A percentile compares a stretch with the other conserved stretches of the same genome.
These are phyloP conservation scores for Synanthedon formicaeformis DNA, from an alignment of 2,888 invertebrate species.

Conservation along the genomic window DNA sequence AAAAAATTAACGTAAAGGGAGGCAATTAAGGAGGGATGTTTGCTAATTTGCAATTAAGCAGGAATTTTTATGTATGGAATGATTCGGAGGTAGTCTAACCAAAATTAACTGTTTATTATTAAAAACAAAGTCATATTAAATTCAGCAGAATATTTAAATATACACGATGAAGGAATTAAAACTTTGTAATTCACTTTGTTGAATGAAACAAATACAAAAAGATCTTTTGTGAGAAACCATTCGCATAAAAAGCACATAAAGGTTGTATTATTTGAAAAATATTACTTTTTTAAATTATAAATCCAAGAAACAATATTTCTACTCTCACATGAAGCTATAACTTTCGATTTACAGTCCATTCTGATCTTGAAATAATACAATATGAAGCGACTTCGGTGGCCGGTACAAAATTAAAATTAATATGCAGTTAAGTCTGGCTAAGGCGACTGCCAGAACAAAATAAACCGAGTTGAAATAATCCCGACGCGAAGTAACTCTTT, in stretches of 20 bases:
- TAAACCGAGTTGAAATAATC: conserved; percentile 29
- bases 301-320: not conserved
- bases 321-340: not conserved
- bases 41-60: conserved; percentile 15
- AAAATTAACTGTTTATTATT: too few relatives aligned
- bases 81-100: too few relatives aligned
- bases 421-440: conserved; percentile 3
- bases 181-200: too few relatives aligned
- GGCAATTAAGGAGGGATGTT: conserved; percentile 46
- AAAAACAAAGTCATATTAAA: too few relatives aligned
- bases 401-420: conserved; percentile 15
- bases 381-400: conserved; percentile 2
- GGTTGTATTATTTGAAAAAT: too few relatives aligned
- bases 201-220: too few relatives aligned
- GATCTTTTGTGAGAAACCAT: too few relatives aligned
- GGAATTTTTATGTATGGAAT: conserved; percentile 1
- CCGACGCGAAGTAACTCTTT: conserved; percentile 46
- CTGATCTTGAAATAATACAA: not conserved
- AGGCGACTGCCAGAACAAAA: not conserved
- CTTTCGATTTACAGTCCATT: not conserved
- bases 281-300: not conserved
- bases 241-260: too few relatives aligned
- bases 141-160: too few relatives aligned
- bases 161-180: too few relatives aligned
- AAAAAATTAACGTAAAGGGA: conserved; percentile 28